Evolutionary conservation across 2,113 vertebrate species (phyloP), one percentile per base, ranked within the genome.

Genomic region (Daphoenositta chrysoptera): DNA sequence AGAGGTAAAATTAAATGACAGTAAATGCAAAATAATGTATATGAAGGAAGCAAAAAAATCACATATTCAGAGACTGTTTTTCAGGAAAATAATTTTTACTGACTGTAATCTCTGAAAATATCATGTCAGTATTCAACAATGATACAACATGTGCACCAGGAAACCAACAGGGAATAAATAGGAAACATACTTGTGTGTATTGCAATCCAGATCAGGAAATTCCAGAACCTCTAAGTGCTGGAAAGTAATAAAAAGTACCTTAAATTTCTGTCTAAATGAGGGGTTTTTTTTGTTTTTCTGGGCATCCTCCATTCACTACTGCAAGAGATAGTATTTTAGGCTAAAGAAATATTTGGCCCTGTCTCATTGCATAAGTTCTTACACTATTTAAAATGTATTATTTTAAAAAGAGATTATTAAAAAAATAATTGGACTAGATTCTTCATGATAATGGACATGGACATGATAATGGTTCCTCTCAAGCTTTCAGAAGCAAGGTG

Each of bases 121-220:
- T 66, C 10, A 10, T 45, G 18, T 33, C 40, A 77, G 1, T 69
- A 61, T 51, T 89, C 54, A 83, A 9, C 4, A 65, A 22, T 39
- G 12, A 31, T n/a, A 76, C 17, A 86, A 48, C 1, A 21, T 13
- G 1, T 44, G 22, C 22, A 8, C 0, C 1, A 65, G 45, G 15
- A 92, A 77, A 91, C 15, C 3, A 68, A 42, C 10, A 71, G 22
- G 23, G 6, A 80, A 80, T 56, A 69, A 80, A 44, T 17, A 56
- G 19, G 68, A 86, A 83, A 57, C 1, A 24, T 47, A 22, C 3
- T 42, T 66, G 6, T 7, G 12, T 53, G 2, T 39, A 33, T 58
- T 68, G 21, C 39, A 90, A 44, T 15, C 2, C 16, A 71, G 8
- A 45, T 9, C 18, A 78, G 47, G 10, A 94, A 86, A 89, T 50